Base-by-base conservation (phyloP, 2,113 vertebrate genomes). In the Equus quagga region DNA sequence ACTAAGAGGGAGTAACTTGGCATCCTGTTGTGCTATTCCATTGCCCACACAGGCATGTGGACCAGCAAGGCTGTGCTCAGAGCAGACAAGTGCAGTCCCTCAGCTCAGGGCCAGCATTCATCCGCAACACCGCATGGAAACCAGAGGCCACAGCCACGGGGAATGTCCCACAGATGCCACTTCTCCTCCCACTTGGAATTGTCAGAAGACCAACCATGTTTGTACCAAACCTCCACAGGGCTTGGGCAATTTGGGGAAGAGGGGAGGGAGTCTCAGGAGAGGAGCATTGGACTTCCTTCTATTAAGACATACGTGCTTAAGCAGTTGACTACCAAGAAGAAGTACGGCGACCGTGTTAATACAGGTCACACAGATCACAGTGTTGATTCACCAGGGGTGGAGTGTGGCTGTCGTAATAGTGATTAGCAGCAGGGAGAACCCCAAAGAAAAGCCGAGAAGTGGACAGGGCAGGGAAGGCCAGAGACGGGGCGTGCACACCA, bases 1-100 rank as follows among this genome's bases (percentile, higher is more conserved):
- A 13, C 8, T 60, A 14, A n/a, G 60, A 17, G 11, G 33, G 54
- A 3, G 26, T 28, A 31, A 21, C 12, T 2, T 41, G 36, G 51
- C 31, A n/a, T 18, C 31, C 17, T 13, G 8, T 11, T 5, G 23
- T 5, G 3, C 31, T 51, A 21, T 21, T 56, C 64, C 24, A 3
- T 18, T 23, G 33, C 15, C 46, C 26, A 6, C n/a, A 10, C 33
- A 41, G n/a, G 14, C 24, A 26, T 0, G 4, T 0, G 6, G 17
- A 33, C n/a, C 58, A 58, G n/a, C 69, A 33, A 56, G 46, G 33
- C 60, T 65, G 46, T 44, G 26, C 13, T 67, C 81, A 26, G 31
- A 67, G 36, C n/a, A 21, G 69, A 6, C n/a, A 33, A 33, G 36
- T 26, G 9, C 14, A 33, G 17, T 26, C 70, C 46, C n/a, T 0